Base-by-base conservation (phyloP, 2,888 invertebrate species). In the Halocaridina rubra region DNA sequence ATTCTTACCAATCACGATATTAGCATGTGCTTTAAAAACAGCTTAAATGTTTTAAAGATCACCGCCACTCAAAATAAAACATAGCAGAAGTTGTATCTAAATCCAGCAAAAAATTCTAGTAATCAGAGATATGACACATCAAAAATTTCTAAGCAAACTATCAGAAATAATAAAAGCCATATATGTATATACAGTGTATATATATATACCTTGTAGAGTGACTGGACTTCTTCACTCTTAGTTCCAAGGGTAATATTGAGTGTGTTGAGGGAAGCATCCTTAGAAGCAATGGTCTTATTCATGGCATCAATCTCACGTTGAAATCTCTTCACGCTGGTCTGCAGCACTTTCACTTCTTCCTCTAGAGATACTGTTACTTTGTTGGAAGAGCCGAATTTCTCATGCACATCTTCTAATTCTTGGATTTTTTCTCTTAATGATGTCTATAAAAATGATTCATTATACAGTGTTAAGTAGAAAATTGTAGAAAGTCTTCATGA, bases 121-220 rank as follows among this genome's bases (percentile, higher is more conserved):
- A 8, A 4, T 4, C n/a, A n/a, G n/a, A n/a, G n/a, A n/a, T n/a
- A n/a, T n/a, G n/a, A n/a, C n/a, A n/a, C n/a, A n/a, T n/a, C n/a
- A n/a, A n/a, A n/a, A n/a, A n/a, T n/a, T n/a, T n/a, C n/a, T n/a
- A 46, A n/a, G n/a, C n/a, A n/a, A n/a, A n/a, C n/a, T n/a, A n/a
- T n/a, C n/a, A n/a, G n/a, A n/a, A n/a, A n/a, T n/a, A n/a, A n/a
- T n/a, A n/a, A n/a, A n/a, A n/a, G n/a, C n/a, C n/a, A n/a, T n/a
- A n/a, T n/a, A n/a, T n/a, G n/a, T n/a, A n/a, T n/a, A n/a, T n/a
- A n/a, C n/a, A n/a, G n/a, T n/a, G n/a, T n/a, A n/a, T n/a, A n/a
- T n/a, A n/a, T n/a, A n/a, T n/a, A n/a, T 46, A 78, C 82, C 84
- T 84, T 79, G 8, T 57, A 46, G 1, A 84, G 57, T 7, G 57